Evolutionary conservation across 2,888 invertebrate species (phyloP).

Genomic region (Ophion ellenae): DNA sequence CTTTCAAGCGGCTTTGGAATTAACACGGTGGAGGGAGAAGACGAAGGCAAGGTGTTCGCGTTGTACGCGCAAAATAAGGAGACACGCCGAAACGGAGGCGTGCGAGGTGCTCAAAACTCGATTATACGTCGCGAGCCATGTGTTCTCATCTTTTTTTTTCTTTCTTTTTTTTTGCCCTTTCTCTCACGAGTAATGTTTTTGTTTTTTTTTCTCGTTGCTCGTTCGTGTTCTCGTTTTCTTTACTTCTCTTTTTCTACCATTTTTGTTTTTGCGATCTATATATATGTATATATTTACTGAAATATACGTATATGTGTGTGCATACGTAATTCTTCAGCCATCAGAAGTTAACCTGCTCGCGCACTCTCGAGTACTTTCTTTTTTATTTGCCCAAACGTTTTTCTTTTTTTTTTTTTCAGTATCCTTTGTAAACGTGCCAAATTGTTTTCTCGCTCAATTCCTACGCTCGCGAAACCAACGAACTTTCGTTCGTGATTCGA

Average conservation of each 20-base stretch:
- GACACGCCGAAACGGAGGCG: constrained; percentile 38
- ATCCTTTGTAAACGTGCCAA: constrained; percentile 74
- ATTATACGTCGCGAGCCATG: constrained; percentile 53
- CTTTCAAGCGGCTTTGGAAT: too few species aligned
- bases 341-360: constrained; percentile 50
- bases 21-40: background rate
- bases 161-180: constrained; percentile 28
- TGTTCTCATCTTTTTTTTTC: constrained; percentile 38
- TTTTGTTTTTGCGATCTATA: constrained; percentile 21
- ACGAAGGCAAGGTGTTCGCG: background rate
- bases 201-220: constrained; percentile 49
- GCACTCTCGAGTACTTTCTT: constrained; percentile 50
- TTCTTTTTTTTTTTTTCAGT: constrained; percentile 39
- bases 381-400: background rate
- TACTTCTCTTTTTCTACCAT: constrained; percentile 40
- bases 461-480: background rate
- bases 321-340: constrained; percentile 45
- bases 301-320: constrained; percentile 16
- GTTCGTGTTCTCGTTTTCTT: constrained; percentile 40
- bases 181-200: constrained; percentile 13
- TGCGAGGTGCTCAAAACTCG: constrained; percentile 63
- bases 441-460: constrained; percentile 62
- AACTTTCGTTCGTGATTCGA: constrained; percentile 7
- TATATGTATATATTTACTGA: background rate
- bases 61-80: constrained; percentile 22